Percentiles rank a stretch among this genome's conserved stretches.
Evolutionary conservation across 2,113 vertebrate species (phyloP).

Genomic region (Buteo buteo): DNA sequence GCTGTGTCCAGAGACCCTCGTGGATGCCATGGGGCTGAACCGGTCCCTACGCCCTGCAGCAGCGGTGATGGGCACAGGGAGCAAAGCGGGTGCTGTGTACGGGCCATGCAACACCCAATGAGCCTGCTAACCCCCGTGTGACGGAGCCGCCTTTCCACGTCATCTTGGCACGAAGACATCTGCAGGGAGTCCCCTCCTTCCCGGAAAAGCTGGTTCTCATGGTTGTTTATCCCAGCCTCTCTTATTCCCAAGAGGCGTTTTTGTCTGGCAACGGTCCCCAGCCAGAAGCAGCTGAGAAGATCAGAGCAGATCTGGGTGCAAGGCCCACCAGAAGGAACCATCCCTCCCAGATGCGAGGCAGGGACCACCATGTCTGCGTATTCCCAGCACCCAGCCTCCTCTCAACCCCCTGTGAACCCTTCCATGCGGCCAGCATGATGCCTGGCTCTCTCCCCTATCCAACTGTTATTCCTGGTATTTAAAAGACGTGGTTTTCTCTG

Average conservation of each 20-base stretch:
- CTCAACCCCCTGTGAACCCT: neutral
- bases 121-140: neutral
- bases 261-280: neutral
- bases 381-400: too few relatives aligned
- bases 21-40: neutral
- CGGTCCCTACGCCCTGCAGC: neutral
- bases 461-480: neutral
- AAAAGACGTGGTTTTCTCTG: neutral
- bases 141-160: neutral
- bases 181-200: neutral
- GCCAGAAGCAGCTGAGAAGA: neutral
- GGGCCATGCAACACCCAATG: neutral
- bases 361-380: neutral
- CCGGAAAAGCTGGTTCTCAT: neutral
- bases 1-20: too few relatives aligned
- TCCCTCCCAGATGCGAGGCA: neutral
- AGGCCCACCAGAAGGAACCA: neutral
- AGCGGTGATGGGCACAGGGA: neutral
- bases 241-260: neutral
- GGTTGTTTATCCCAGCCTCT: neutral
- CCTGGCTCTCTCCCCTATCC: neutral
- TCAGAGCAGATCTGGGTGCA: neutral
- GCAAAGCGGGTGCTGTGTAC: neutral
- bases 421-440: fast-evolving
- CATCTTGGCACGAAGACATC: neutral